Evolutionary conservation across 2,888 invertebrate genomes (phyloP).

Genomic region (Eupithecia subfuscata): DNA sequence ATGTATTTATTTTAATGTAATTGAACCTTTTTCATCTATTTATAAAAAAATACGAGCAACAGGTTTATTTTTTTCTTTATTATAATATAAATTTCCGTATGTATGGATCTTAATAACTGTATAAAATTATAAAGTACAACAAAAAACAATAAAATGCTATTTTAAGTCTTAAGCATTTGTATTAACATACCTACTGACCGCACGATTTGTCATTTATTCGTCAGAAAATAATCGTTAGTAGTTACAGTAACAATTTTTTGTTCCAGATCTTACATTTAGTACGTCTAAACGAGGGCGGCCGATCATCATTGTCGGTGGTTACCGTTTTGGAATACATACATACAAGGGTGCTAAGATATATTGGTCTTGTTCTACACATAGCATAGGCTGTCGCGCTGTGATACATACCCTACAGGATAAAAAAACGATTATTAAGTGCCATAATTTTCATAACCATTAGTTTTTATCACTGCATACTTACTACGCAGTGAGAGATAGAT

Average conservation of each 20-base stretch:
- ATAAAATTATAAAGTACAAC: no score
- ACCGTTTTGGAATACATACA: neutral
- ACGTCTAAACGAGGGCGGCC: neutral
- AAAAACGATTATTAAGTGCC: neutral
- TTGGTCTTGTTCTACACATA: neutral
- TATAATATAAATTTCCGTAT: no score
- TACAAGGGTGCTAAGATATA: neutral
- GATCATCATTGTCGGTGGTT: neutral
- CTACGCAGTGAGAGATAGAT: no score
- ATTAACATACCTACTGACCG: neutral
- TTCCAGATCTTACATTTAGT: neutral
- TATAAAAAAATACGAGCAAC: no score
- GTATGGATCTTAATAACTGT: no score
- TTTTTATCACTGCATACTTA: neutral
- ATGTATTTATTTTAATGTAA: no score
- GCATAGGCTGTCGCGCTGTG: neutral
- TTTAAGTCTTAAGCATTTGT: neutral
- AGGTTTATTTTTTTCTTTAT: no score
- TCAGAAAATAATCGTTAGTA: neutral
- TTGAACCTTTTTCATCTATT: no score
- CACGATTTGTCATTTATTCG: neutral
- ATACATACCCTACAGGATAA: conserved; percentile 14
- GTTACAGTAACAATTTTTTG: neutral
- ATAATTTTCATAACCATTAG: neutral
- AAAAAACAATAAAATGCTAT: no score